A percentile compares a stretch with the other conserved stretches of the same genome.
phyloP scores from a whole-genome alignment of 2,888 invertebrate species.

The Parapristionchus giblindavisi region DNA sequence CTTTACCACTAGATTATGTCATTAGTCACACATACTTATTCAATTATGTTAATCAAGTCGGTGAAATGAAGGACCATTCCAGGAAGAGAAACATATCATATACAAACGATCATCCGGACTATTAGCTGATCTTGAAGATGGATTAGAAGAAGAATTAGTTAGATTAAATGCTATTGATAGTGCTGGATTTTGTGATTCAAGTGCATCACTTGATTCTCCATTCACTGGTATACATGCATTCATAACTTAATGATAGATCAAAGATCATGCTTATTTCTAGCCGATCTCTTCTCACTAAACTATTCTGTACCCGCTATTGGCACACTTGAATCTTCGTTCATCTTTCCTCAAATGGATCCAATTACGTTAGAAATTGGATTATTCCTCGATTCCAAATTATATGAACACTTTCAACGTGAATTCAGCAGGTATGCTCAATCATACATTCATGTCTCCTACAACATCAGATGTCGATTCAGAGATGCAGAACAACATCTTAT shows the following conservation, averaged over 20 bases:
- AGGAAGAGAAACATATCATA: constrained; percentile 64
- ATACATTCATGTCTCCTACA: background rate
- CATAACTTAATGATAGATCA: background rate
- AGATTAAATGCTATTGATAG: constrained; percentile 48
- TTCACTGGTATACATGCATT: constrained; percentile 42
- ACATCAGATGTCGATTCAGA: constrained; percentile 10
- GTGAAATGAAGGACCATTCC: constrained; percentile 40
- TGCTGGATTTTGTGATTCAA: constrained; percentile 67
- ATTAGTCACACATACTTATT: too few relatives aligned
- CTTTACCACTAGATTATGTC: too few relatives aligned
- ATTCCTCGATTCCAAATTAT: constrained; percentile 67
- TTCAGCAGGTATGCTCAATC: constrained; percentile 38
- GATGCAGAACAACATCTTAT: constrained; percentile 68
- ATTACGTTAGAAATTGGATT: constrained; percentile 68
- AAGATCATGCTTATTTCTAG: constrained; percentile 1
- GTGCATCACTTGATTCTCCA: constrained; percentile 60
- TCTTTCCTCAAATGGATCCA: constrained; percentile 68
- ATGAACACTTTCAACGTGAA: constrained; percentile 65
- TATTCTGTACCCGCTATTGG: constrained; percentile 67
- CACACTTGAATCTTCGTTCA: constrained; percentile 65
- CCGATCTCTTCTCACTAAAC: constrained; percentile 54
- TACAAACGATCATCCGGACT: constrained; percentile 64
- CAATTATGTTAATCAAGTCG: too few relatives aligned
- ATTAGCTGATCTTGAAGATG: constrained; percentile 50
- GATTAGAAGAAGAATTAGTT: constrained; percentile 52